phyloP scores from a whole-genome alignment of 2,113 vertebrate species.

The Ciconia stormi region DNA sequence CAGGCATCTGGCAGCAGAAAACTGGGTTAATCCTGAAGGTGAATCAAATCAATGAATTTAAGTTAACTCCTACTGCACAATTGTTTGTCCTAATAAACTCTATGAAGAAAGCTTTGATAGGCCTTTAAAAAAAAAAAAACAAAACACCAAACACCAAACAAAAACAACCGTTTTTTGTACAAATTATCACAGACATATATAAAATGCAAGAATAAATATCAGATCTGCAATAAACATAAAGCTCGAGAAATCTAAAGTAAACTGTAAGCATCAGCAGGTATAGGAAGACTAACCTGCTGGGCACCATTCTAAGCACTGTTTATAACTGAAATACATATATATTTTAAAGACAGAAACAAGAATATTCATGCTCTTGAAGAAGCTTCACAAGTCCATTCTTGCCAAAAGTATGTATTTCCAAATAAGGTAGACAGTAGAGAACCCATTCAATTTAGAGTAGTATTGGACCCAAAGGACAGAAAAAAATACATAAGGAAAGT shows the following conservation, averaged over 20 bases:
- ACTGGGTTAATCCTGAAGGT: not conserved
- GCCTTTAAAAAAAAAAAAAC: not conserved
- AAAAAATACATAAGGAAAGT: not conserved
- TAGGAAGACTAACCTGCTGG: not conserved
- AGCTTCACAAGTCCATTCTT: not conserved
- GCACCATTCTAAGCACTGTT: not conserved
- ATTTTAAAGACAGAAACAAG: not conserved
- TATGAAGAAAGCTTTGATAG: not conserved
- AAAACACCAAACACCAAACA: not conserved
- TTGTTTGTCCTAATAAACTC: not conserved
- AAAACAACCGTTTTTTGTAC: not conserved
- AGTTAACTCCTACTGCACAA: not conserved
- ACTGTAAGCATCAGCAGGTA: not conserved
- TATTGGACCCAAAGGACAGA: not conserved
- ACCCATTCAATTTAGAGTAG: not conserved
- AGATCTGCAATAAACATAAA: not conserved
- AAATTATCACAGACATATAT: not conserved
- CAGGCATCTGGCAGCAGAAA: not conserved
- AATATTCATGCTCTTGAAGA: not conserved
- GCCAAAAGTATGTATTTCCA: not conserved
- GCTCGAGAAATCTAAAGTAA: not conserved
- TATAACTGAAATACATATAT: not conserved
- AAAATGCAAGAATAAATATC: not conserved
- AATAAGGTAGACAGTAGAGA: not conserved
- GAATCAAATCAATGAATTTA: not conserved